Conservation (phyloP, 2,113 vertebrate species). For the Neotoma lepida region DNA sequence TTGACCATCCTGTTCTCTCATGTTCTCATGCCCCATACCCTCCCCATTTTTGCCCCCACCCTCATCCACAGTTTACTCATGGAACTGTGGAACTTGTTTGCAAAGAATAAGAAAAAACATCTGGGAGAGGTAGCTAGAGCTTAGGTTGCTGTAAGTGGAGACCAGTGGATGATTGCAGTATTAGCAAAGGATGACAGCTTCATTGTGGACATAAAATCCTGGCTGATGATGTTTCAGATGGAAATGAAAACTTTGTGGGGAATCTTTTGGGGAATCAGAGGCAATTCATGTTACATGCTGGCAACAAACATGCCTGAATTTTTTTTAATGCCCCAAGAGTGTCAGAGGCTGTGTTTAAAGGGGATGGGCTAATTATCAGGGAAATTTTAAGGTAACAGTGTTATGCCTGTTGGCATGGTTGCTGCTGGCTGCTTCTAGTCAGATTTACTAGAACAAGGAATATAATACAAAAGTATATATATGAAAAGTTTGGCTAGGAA, state of each 20-base stretch:
- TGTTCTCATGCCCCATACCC: too few species aligned
- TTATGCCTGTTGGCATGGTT: background rate
- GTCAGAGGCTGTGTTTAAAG: background rate
- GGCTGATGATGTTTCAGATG: background rate
- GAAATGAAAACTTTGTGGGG: background rate
- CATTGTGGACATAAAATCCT: background rate
- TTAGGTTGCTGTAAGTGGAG: background rate
- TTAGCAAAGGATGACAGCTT: background rate
- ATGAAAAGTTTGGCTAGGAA: background rate
- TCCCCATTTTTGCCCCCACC: too few species aligned
- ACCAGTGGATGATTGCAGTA: background rate
- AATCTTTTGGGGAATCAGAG: background rate
- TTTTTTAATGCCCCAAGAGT: background rate
- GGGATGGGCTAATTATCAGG: too few species aligned
- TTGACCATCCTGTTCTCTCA: too few species aligned
- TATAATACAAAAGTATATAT: background rate
- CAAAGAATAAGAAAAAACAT: background rate
- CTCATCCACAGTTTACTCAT: too few species aligned
- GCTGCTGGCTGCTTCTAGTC: background rate
- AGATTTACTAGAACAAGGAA: background rate
- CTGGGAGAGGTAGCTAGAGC: background rate
- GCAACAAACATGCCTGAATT: background rate
- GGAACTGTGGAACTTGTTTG: background rate
- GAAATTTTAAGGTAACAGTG: background rate
- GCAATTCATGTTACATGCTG: background rate